A percentile compares a stretch with the other conserved stretches of the same genome.
These are phyloP conservation scores for Scelioninae gen. 1 DNA, from an alignment of 2,888 invertebrate genomes.

Conservation along the genomic window DNA sequence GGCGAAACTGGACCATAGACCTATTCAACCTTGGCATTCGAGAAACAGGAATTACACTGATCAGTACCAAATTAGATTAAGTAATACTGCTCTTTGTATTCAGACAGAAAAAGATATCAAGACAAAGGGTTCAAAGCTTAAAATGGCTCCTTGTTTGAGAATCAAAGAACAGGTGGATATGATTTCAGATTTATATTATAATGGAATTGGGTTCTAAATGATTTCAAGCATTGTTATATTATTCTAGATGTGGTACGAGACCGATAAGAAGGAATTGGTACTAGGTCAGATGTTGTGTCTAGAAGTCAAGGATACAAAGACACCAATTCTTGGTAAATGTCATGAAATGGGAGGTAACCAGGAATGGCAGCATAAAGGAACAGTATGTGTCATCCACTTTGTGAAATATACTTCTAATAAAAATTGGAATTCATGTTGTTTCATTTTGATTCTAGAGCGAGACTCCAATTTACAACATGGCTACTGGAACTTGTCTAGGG, in stretches of 20 bases:
- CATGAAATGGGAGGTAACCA: conserved; percentile 96
- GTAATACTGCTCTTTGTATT: conserved; percentile 90
- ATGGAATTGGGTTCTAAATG: no score
- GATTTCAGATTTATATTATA: no score
- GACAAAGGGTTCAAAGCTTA: conserved; percentile 89
- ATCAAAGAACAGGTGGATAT: conserved; percentile 89
- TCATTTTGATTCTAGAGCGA: conserved; percentile 85
- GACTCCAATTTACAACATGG: conserved; percentile 93
- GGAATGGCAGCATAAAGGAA: conserved; percentile 94
- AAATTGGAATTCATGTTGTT: neutral
- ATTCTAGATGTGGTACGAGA: conserved; percentile 92
- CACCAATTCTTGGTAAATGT: conserved; percentile 93
- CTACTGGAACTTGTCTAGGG: conserved; percentile 93
- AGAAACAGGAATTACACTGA: conserved; percentile 90
- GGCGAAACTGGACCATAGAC: conserved; percentile 87
- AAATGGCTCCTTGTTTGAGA: conserved; percentile 89
- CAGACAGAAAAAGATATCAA: conserved; percentile 91
- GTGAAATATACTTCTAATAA: no score
- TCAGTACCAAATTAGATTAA: conserved; percentile 90
- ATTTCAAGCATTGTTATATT: no score
- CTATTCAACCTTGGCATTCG: conserved; percentile 93
- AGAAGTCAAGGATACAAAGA: conserved; percentile 87
- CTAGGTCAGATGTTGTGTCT: conserved; percentile 93
- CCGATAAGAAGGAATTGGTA: conserved; percentile 92
- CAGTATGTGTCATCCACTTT: no score